Evolutionary conservation across 1,140 invertebrate genomes (phyloP).

Genomic region (Nebria ingens): DNA sequence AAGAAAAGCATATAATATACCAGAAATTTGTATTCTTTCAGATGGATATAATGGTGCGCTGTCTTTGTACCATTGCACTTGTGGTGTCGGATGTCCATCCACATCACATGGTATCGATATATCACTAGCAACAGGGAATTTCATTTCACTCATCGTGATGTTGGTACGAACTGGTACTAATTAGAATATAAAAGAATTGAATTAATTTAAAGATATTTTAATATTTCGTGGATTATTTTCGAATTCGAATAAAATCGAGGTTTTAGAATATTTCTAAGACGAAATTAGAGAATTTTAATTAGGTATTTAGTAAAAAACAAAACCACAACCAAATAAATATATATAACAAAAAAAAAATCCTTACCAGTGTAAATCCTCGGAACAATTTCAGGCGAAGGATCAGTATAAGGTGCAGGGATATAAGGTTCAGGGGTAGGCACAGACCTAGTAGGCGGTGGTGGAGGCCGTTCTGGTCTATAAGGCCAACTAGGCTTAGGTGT

Average conservation of each 20-base stretch:
- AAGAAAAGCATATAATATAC: too few relatives aligned
- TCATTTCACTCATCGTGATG: constrained; percentile 41
- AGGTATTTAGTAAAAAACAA: too few relatives aligned
- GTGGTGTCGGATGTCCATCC: constrained; percentile 62
- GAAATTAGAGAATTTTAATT: too few relatives aligned
- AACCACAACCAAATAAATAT: too few relatives aligned
- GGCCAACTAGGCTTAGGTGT: constrained; percentile 33
- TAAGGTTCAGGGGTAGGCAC: constrained; percentile 24
- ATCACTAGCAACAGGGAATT: constrained; percentile 50
- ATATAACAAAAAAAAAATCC: too few relatives aligned
- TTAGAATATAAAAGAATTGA: constrained; percentile 13
- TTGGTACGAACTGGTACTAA: constrained; percentile 51
- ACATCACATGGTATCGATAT: constrained; percentile 63
- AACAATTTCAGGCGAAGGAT: not conserved
- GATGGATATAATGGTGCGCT: constrained; percentile 38
- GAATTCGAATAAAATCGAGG: too few relatives aligned
- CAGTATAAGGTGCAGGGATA: not conserved
- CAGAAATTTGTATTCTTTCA: constrained; percentile 47
- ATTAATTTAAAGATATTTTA: not conserved
- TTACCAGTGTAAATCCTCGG: constrained; percentile 12
- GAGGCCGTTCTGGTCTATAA: constrained; percentile 33
- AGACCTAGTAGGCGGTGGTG: constrained; percentile 27
- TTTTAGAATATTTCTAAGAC: too few relatives aligned
- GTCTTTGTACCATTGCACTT: constrained; percentile 71
- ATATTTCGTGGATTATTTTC: too few relatives aligned